Evolutionary conservation across 2,888 invertebrate genomes (phyloP).

Genomic region (Cheilosia pagana): DNA sequence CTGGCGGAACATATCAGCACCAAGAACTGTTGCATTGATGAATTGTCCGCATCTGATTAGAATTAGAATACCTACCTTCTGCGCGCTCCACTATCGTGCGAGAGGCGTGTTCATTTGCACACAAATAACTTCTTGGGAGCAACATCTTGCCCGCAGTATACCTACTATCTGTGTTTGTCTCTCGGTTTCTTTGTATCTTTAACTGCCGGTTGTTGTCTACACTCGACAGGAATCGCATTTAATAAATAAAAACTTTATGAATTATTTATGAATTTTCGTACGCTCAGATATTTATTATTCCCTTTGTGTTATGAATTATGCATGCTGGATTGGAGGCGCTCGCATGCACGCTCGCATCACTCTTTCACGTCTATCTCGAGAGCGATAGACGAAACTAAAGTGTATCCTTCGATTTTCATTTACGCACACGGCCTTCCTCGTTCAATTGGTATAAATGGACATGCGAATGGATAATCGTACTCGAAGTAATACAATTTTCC

Average conservation of each 20-base stretch:
- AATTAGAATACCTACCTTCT: conserved; percentile 31
- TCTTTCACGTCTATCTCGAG: conserved; percentile 24
- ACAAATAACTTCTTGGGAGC: conserved; percentile 50
- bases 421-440: conserved; percentile 23
- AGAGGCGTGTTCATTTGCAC: conserved; percentile 56
- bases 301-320: conserved; percentile 69
- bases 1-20: neutral
- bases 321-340: conserved; percentile 14
- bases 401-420: conserved; percentile 29
- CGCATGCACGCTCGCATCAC: conserved; percentile 36
- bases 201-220: conserved; percentile 52
- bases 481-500: conserved; percentile 51
- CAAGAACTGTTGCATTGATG: conserved; percentile 53
- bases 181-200: conserved; percentile 13
- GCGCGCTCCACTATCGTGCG: neutral
- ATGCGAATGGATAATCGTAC: conserved; percentile 45
- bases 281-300: conserved; percentile 70
- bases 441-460: conserved; percentile 60
- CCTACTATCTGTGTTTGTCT: conserved; percentile 7
- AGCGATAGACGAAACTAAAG: neutral
- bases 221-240: conserved; percentile 61
- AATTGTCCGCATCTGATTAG: conserved; percentile 54
- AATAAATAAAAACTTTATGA: conserved; percentile 68
- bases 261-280: conserved; percentile 66
- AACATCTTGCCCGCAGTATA: conserved; percentile 24